Percentiles rank a stretch among this genome's conserved stretches.
Evolutionary conservation across 2,797 vertebrate species (phyloP).

Genomic region (Menidia menidia): DNA sequence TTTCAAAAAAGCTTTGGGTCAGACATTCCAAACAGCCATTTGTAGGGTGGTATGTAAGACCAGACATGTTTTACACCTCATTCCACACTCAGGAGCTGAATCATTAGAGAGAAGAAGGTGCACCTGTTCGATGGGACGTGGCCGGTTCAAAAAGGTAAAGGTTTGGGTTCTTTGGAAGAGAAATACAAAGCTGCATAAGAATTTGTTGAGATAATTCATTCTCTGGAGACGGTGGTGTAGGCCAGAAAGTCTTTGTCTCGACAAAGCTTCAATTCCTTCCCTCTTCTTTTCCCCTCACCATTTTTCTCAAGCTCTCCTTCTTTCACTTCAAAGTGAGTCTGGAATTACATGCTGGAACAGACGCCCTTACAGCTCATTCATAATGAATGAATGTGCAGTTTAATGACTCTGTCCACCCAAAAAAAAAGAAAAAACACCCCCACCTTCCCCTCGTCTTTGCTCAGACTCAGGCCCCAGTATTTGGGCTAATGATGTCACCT

Average conservation of each 20-base stretch:
- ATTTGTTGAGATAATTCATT: neutral
- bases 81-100: no score
- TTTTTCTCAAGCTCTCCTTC: slow-evolving; percentile 41
- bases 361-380: slow-evolving; percentile 74
- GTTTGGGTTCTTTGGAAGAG: neutral
- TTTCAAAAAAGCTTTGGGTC: no score
- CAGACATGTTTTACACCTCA: no score
- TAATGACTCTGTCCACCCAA: slow-evolving; percentile 72
- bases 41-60: no score
- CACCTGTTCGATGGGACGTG: neutral
- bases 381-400: slow-evolving; percentile 77
- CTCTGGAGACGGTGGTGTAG: no score
- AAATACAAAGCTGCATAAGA: neutral
- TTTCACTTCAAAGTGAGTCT: slow-evolving; percentile 69
- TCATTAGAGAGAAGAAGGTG: no score
- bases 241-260: slow-evolving; percentile 18
- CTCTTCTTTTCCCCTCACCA: slow-evolving; percentile 19
- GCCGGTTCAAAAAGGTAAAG: neutral
- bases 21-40: no score
- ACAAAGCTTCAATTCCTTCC: slow-evolving; percentile 32
- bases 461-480: slow-evolving; percentile 46
- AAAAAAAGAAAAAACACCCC: slow-evolving; percentile 25
- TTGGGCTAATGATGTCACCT: slow-evolving; percentile 78
- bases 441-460: neutral
- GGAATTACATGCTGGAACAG: slow-evolving; percentile 67